Percentiles rank a stretch among this genome's conserved stretches.
phyloP scores from a whole-genome alignment of 2,888 invertebrate species.

The Alloplasta piceator region DNA sequence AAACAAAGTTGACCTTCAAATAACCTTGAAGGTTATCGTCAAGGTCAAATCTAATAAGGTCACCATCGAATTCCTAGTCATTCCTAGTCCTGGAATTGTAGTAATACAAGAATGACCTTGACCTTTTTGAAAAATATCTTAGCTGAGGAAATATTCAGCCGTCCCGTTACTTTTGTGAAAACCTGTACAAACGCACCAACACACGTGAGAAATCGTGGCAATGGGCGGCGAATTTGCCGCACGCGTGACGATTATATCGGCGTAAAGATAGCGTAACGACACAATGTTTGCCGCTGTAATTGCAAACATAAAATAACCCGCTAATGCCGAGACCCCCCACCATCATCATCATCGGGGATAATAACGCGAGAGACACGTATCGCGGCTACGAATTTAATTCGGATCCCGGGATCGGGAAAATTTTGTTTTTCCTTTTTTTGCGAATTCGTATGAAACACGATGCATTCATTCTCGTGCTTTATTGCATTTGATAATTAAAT shows the following conservation, averaged over 20 bases:
- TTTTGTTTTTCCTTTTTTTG: slow-evolving; percentile 2
- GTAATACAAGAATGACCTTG: too few relatives aligned
- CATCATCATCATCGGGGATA: background rate
- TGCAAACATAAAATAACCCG: slow-evolving; percentile 57
- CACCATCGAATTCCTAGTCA: too few relatives aligned
- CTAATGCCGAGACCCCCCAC: slow-evolving; percentile 40
- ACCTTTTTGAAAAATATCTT: too few relatives aligned
- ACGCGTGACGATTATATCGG: slow-evolving; percentile 64
- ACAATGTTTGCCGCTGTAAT: slow-evolving; percentile 55
- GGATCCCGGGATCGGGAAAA: background rate
- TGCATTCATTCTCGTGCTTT: slow-evolving; percentile 29
- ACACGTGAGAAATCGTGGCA: background rate
- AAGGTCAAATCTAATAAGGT: too few relatives aligned
- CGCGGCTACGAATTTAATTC: background rate
- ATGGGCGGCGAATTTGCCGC: slow-evolving; percentile 59
- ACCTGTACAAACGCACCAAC: background rate
- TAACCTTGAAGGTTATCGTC: too few relatives aligned
- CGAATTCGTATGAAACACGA: background rate
- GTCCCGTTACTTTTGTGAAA: too few relatives aligned
- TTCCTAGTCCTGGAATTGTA: too few relatives aligned
- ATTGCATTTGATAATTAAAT: slow-evolving; percentile 48
- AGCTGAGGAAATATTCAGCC: too few relatives aligned
- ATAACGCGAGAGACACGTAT: background rate
- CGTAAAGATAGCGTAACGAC: slow-evolving; percentile 66
- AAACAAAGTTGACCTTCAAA: too few relatives aligned